These are phyloP conservation scores for Megathymus violae DNA, from an alignment of 1,140 invertebrate genomes.

Conservation along the genomic window DNA sequence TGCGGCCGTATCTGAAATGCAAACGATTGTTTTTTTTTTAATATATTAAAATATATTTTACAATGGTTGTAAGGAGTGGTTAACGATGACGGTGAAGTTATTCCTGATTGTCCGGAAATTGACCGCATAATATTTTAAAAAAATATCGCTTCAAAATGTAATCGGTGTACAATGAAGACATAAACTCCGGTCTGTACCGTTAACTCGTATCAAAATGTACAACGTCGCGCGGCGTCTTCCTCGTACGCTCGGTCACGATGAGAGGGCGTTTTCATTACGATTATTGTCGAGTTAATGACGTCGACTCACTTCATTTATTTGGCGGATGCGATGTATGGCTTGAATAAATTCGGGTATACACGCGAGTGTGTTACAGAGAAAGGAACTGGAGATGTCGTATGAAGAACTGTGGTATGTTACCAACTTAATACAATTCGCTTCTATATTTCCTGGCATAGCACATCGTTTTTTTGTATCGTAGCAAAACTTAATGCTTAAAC, in stretches of 20 bases:
- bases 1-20: too few species aligned
- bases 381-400: slow-evolving; percentile 46
- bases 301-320: slow-evolving; percentile 52
- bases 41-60: too few species aligned
- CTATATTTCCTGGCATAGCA: too few species aligned
- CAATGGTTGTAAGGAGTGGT: too few species aligned
- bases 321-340: slow-evolving; percentile 51
- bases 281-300: slow-evolving; percentile 65
- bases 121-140: neutral
- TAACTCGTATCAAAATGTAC: slow-evolving; percentile 55
- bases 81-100: neutral
- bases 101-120: neutral
- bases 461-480: too few species aligned
- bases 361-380: slow-evolving; percentile 43
- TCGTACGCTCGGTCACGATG: slow-evolving; percentile 51
- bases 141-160: slow-evolving; percentile 11
- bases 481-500: too few species aligned
- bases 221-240: slow-evolving; percentile 49
- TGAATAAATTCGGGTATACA: slow-evolving; percentile 62
- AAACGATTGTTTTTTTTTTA: too few species aligned
- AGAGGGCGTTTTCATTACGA: slow-evolving; percentile 63
- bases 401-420: slow-evolving; percentile 43
- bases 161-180: slow-evolving; percentile 34
- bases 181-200: slow-evolving; percentile 30
- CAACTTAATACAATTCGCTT: too few species aligned